phyloP scores from a whole-genome alignment of 2,797 vertebrate species.

The Sardinella longiceps region DNA sequence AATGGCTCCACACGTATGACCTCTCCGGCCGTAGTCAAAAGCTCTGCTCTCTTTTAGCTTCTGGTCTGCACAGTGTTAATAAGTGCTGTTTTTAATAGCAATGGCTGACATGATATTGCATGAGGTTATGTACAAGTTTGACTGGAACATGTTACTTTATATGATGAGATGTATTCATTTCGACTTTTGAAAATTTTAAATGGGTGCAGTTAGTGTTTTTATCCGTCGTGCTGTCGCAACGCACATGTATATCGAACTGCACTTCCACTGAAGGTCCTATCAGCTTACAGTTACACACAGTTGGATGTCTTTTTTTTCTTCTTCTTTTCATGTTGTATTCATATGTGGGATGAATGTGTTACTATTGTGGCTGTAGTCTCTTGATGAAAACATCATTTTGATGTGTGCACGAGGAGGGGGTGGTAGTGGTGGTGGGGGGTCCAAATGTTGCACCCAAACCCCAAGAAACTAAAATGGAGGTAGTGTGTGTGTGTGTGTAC shows the following conservation, averaged over 20 bases:
- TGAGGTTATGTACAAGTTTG: not conserved
- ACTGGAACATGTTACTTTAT: not conserved
- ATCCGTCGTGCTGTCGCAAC: not conserved
- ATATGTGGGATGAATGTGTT: not conserved
- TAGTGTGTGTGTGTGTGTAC: not conserved
- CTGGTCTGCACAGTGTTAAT: not conserved
- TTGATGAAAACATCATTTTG: not conserved
- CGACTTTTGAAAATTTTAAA: conserved; percentile 12
- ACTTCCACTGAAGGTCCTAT: not conserved
- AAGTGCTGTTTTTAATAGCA: not conserved
- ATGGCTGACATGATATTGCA: not conserved
- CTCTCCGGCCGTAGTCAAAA: not conserved
- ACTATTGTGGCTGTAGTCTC: not conserved
- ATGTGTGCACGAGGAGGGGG: not conserved
- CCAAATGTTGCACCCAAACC: not conserved
- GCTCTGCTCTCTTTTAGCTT: not conserved
- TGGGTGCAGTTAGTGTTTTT: not conserved
- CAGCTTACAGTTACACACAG: not conserved
- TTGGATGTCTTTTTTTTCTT: not conserved
- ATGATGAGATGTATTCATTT: not conserved
- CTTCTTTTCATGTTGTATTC: not conserved
- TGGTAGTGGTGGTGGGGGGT: too few relatives aligned
- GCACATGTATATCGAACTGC: not conserved
- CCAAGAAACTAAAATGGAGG: not conserved
- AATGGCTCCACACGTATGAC: not conserved